phyloP scores from a whole-genome alignment of 2,797 vertebrate genomes.

The Mormyrops attenuatus region DNA sequence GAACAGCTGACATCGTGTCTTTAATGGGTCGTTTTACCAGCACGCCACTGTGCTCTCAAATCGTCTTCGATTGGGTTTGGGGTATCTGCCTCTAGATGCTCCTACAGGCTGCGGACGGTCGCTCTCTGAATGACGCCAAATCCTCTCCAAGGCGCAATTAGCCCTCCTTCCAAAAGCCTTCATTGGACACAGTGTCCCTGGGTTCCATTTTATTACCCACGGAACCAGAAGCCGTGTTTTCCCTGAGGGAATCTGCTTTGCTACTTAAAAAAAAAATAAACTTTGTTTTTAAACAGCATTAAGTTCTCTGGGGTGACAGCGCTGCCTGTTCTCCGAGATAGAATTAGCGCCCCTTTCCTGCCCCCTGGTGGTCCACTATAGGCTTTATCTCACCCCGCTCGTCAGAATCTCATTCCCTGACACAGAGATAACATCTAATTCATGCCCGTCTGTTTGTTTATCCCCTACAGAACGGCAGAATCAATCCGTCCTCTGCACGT shows the following conservation, averaged over 20 bases:
- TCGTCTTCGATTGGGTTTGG: not conserved
- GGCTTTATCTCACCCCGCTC: not conserved
- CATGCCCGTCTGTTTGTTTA: slow-evolving; percentile 33
- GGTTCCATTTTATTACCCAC: not conserved
- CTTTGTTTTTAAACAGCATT: not conserved
- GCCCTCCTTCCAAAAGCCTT: not conserved
- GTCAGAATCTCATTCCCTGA: not conserved
- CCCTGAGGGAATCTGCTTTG: not conserved
- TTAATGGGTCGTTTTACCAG: not conserved
- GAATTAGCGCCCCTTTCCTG: not conserved
- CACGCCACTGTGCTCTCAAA: not conserved
- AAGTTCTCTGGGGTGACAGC: not conserved
- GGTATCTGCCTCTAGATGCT: not conserved
- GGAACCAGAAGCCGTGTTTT: not conserved
- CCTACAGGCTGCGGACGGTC: not conserved
- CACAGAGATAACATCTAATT: not conserved
- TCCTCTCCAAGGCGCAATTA: not conserved
- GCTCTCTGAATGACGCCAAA: not conserved
- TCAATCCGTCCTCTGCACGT: slow-evolving; percentile 97
- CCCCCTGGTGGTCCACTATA: not conserved
- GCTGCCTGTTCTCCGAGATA: not conserved
- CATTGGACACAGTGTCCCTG: not conserved
- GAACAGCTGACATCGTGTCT: not conserved
- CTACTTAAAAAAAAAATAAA: not conserved
- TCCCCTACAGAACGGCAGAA: slow-evolving; percentile 82